Evolutionary conservation across 1,140 invertebrate species (phyloP).

Genomic region (Papilio polyxenes): DNA sequence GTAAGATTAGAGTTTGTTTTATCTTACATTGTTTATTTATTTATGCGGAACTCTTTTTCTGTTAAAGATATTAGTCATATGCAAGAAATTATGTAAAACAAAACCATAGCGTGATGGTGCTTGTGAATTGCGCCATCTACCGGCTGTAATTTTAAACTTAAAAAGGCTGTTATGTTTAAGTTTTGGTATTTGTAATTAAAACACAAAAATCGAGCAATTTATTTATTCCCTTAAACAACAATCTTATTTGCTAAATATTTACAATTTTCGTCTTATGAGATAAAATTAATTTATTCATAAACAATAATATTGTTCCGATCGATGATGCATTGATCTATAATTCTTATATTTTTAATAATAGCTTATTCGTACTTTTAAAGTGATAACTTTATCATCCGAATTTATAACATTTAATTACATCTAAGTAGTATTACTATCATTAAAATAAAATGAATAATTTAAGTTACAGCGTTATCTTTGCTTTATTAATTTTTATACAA

Average conservation of each 20-base stretch:
- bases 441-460: neutral
- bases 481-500: neutral
- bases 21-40: too few species aligned
- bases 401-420: constrained; percentile 29
- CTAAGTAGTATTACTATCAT: neutral
- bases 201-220: constrained; percentile 39
- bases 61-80: too few species aligned
- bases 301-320: constrained; percentile 42
- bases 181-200: neutral
- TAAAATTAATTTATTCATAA: constrained; percentile 34
- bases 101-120: neutral
- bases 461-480: neutral
- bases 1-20: too few species aligned
- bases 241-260: constrained; percentile 44
- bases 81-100: neutral
- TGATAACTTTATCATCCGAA: constrained; percentile 27
- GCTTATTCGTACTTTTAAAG: constrained; percentile 38
- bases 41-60: too few species aligned
- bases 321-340: constrained; percentile 37
- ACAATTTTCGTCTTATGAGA: constrained; percentile 38
- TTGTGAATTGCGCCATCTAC: neutral
- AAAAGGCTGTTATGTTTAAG: neutral
- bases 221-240: constrained; percentile 47
- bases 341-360: neutral
- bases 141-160: neutral